Conservation (phyloP, 2,113 vertebrate species). For the Calypte anna region DNA sequence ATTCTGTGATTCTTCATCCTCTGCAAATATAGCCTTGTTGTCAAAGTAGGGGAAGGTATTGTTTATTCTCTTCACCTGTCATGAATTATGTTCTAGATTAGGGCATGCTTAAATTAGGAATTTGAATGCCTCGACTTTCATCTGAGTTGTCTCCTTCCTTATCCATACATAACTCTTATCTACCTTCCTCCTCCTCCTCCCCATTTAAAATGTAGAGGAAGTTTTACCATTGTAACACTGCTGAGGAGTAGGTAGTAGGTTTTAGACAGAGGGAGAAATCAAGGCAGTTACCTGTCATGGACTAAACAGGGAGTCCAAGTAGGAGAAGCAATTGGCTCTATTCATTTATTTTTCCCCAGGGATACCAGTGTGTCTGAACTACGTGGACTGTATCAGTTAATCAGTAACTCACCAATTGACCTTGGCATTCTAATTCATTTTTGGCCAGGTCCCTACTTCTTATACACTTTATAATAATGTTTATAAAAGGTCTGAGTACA, state of each 20-base stretch:
- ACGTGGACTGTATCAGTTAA: background rate
- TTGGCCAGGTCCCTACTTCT: background rate
- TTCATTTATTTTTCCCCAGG: background rate
- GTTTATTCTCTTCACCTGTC: background rate
- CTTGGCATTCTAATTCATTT: background rate
- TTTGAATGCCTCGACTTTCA: background rate
- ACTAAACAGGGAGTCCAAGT: background rate
- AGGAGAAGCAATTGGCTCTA: background rate
- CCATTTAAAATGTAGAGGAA: background rate
- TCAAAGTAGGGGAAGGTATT: background rate
- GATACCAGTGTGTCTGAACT: background rate
- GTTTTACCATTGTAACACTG: background rate
- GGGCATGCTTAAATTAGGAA: background rate
- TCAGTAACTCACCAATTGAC: background rate
- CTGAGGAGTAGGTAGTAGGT: background rate
- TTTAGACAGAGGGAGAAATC: background rate
- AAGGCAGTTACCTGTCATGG: background rate
- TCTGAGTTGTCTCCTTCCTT: constrained; percentile 5
- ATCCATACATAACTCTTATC: background rate
- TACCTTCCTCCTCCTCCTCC: background rate
- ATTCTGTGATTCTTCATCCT: background rate
- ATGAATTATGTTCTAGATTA: background rate
- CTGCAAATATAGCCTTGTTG: background rate
- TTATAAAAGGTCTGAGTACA: background rate
- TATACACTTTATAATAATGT: background rate